A percentile compares a stretch with the other conserved stretches of the same genome.
Conservation (phyloP, 1,140 invertebrate genomes). For the Eriocheir sinensis region DNA sequence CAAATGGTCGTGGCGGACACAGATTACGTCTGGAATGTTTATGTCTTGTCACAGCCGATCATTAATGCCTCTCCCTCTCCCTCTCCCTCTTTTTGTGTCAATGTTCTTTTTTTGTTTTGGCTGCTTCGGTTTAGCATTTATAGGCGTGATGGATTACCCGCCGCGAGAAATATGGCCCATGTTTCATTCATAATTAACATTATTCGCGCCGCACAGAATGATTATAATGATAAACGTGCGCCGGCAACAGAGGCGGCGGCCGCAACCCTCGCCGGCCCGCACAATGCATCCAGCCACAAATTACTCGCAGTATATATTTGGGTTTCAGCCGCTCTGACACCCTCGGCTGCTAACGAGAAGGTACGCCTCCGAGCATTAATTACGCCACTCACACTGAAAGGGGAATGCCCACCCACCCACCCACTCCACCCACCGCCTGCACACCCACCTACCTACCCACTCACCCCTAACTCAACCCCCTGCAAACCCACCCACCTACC, state of each 20-base stretch:
- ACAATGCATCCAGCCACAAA: slow-evolving; percentile 41
- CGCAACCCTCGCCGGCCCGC: neutral
- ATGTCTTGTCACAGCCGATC: slow-evolving; percentile 46
- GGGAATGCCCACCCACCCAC: neutral
- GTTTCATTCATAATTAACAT: slow-evolving; percentile 64
- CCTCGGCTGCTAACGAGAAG: slow-evolving; percentile 44
- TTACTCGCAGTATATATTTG: slow-evolving; percentile 56
- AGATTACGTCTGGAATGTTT: slow-evolving; percentile 50
- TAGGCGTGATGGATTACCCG: slow-evolving; percentile 50
- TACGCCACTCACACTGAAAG: slow-evolving; percentile 51
- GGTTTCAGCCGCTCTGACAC: slow-evolving; percentile 53
- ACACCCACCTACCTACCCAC: no score
- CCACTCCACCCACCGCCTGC: neutral
- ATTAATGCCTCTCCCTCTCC: neutral
- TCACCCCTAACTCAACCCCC: no score
- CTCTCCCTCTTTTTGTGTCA: no score
- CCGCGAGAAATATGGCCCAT: slow-evolving; percentile 49
- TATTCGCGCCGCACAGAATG: slow-evolving; percentile 53
- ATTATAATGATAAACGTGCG: slow-evolving; percentile 45
- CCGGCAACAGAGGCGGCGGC: slow-evolving; percentile 28
- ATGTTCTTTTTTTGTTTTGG: slow-evolving; percentile 32
- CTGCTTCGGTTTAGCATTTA: slow-evolving; percentile 55
- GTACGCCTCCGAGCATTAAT: slow-evolving; percentile 30
- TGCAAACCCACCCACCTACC: no score
- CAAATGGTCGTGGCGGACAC: neutral